These are phyloP conservation scores for Sclerodermus sp. DNA, from an alignment of 2,888 invertebrate species.

Conservation along the genomic window DNA sequence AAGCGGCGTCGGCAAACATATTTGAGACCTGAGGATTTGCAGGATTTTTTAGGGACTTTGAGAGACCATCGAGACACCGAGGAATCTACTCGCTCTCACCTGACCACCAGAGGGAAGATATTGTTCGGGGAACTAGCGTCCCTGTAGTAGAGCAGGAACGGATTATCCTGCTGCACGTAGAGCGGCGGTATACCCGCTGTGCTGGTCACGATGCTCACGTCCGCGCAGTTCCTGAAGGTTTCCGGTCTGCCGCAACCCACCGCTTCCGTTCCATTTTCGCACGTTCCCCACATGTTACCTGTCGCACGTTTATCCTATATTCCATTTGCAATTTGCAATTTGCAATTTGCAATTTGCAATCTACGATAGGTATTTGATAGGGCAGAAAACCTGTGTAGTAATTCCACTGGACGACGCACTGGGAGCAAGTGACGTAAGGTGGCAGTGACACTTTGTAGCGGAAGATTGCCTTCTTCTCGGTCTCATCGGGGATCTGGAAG, in stretches of 20 bases:
- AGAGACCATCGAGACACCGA: no score
- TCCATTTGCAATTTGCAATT: no score
- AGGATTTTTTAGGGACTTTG: no score
- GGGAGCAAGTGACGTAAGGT: constrained; percentile 80
- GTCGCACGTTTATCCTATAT: constrained; percentile 3
- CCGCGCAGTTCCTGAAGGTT: constrained; percentile 89
- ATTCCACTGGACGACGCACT: constrained; percentile 92
- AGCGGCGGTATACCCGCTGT: constrained; percentile 73
- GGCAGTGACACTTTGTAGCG: constrained; percentile 79
- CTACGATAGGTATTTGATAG: no score
- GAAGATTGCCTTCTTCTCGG: constrained; percentile 66
- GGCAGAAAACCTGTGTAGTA: constrained; percentile 81
- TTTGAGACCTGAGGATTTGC: constrained; percentile 72
- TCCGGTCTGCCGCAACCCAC: constrained; percentile 90
- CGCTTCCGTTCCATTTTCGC: constrained; percentile 82
- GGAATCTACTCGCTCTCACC: constrained; percentile 59
- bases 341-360: no score
- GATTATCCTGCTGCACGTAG: constrained; percentile 70
- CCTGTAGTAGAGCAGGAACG: constrained; percentile 76
- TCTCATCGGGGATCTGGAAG: constrained; percentile 73
- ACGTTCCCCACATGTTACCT: constrained; percentile 91
- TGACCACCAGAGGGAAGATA: constrained; percentile 74
- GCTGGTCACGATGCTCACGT: constrained; percentile 79
- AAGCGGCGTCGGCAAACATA: constrained; percentile 70
- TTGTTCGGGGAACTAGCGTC: constrained; percentile 68